Evolutionary conservation across 2,888 invertebrate genomes (phyloP).

Genomic region (Acrocera orbiculus): DNA sequence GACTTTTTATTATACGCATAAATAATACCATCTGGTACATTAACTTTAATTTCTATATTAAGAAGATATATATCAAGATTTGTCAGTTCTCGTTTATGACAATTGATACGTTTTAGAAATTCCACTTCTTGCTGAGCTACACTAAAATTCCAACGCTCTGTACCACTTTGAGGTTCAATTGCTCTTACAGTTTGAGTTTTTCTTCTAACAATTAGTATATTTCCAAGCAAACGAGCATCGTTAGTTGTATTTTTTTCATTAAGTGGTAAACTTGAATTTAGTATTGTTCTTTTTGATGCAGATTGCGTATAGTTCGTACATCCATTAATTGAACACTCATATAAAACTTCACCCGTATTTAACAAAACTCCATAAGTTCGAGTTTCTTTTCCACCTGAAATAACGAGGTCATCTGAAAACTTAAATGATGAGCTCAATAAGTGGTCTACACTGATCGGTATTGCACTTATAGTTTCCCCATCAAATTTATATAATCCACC

Average conservation of each 20-base stretch:
- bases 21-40: conserved; percentile 55
- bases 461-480: conserved; percentile 68
- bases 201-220: conserved; percentile 61
- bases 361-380: conserved; percentile 72
- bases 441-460: conserved; percentile 74
- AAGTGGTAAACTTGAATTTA: not conserved
- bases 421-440: conserved; percentile 74
- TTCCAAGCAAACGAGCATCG: conserved; percentile 21
- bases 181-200: conserved; percentile 79
- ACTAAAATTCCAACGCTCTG: conserved; percentile 91
- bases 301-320: conserved; percentile 53
- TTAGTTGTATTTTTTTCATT: not conserved
- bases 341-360: conserved; percentile 48
- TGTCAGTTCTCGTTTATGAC: conserved; percentile 24
- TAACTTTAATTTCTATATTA: conserved; percentile 42
- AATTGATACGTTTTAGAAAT: conserved; percentile 35
- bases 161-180: conserved; percentile 68
- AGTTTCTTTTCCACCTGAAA: conserved; percentile 78
- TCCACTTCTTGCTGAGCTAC: conserved; percentile 76
- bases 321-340: conserved; percentile 57
- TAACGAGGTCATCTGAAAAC: conserved; percentile 68
- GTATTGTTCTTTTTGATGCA: conserved; percentile 18
- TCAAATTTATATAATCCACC: conserved; percentile 86
- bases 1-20: conserved; percentile 43
- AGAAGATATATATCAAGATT: conserved; percentile 23